These are phyloP conservation scores for Brachionus rotundiformis DNA, from an alignment of 1,140 invertebrate genomes.

Conservation along the genomic window DNA sequence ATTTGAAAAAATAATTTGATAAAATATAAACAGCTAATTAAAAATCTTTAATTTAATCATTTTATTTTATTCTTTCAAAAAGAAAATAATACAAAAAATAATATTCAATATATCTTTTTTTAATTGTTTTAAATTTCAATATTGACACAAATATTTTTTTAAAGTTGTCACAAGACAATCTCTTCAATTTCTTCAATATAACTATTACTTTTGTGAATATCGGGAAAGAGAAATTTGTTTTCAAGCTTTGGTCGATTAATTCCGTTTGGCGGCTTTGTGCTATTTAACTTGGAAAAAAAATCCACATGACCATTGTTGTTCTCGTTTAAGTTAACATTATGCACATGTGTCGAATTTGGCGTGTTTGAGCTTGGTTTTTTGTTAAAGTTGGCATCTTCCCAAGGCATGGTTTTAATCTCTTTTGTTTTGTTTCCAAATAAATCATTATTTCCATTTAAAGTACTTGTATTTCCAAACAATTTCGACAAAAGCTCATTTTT, in stretches of 20 bases:
- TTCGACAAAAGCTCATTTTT: constrained; percentile 28
- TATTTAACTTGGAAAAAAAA: constrained; percentile 42
- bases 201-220: constrained; percentile 35
- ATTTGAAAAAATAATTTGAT: no score
- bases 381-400: neutral
- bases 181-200: constrained; percentile 42
- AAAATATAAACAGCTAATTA: no score
- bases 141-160: neutral
- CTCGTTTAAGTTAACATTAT: neutral
- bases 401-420: constrained; percentile 8
- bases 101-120: no score
- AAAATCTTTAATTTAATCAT: no score
- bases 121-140: neutral
- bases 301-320: neutral
- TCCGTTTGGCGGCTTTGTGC: neutral
- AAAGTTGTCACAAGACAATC: neutral
- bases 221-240: constrained; percentile 16
- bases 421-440: neutral
- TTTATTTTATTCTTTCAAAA: no score
- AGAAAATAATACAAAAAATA: no score
- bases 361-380: constrained; percentile 18
- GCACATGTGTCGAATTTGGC: neutral
- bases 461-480: constrained; percentile 23
- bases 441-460: neutral
- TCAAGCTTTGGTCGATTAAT: constrained; percentile 29